These are phyloP conservation scores for Thysanoteuthis rhombus DNA, from an alignment of 2,888 invertebrate species.

Conservation along the genomic window DNA sequence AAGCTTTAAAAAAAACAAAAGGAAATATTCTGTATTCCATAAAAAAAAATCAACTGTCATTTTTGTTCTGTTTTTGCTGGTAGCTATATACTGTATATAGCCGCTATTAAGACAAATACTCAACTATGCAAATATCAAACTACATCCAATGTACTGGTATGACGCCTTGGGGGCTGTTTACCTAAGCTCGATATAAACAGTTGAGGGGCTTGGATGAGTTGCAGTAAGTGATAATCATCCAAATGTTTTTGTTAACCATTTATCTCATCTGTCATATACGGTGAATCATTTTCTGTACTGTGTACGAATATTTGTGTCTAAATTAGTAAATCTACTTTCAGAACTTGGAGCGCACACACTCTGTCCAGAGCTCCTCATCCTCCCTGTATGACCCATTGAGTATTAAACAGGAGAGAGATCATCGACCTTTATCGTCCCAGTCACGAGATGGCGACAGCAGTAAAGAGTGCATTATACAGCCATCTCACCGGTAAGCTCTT, in stretches of 20 bases:
- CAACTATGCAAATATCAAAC: too few relatives aligned
- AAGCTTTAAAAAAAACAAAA: too few relatives aligned
- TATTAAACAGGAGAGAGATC: slow-evolving; percentile 53
- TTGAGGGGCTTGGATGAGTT: too few relatives aligned
- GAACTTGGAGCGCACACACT: slow-evolving; percentile 50
- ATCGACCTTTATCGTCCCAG: slow-evolving; percentile 53
- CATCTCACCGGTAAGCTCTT: slow-evolving; percentile 24
- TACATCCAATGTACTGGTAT: too few relatives aligned
- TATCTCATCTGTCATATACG: too few relatives aligned
- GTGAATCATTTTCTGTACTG: not conserved
- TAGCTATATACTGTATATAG: too few relatives aligned
- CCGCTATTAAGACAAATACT: too few relatives aligned
- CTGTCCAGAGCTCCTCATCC: slow-evolving; percentile 51
- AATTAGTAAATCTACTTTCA: slow-evolving; percentile 35
- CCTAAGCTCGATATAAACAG: too few relatives aligned
- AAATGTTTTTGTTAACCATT: too few relatives aligned
- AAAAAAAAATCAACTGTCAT: not conserved
- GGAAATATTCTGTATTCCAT: too few relatives aligned
- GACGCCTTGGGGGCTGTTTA: too few relatives aligned
- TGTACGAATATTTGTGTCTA: not conserved
- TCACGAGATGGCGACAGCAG: slow-evolving; percentile 58
- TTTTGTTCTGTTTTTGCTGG: not conserved
- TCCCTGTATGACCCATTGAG: slow-evolving; percentile 50
- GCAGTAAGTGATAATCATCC: too few relatives aligned
- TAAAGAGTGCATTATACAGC: slow-evolving; percentile 44